These are phyloP conservation scores for Alentia gelatinosa DNA, from an alignment of 2,888 invertebrate genomes.

Conservation along the genomic window DNA sequence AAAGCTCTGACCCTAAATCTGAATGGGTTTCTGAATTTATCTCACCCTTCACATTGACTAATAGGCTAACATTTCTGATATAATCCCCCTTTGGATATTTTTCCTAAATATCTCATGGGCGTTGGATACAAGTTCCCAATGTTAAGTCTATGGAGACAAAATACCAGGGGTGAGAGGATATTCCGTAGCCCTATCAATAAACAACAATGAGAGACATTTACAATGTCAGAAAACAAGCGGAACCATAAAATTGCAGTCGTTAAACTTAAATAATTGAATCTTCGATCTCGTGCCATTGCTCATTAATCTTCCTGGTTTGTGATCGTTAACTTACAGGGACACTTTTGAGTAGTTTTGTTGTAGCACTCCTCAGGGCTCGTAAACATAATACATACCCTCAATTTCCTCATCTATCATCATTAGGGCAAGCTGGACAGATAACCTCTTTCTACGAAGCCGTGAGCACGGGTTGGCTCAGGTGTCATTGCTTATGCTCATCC, in stretches of 20 bases:
- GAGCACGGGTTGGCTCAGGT: conserved; percentile 30
- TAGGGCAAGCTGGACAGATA: neutral
- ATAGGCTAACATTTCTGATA: too few relatives aligned
- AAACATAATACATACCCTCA: neutral
- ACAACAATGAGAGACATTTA: too few relatives aligned
- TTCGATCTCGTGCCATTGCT: neutral
- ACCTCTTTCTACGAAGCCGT: neutral
- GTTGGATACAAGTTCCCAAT: too few relatives aligned
- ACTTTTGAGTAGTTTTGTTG: neutral
- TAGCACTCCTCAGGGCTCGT: neutral
- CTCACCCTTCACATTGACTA: too few relatives aligned
- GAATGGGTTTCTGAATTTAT: too few relatives aligned
- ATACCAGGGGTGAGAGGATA: too few relatives aligned
- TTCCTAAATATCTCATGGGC: too few relatives aligned
- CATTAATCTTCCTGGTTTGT: neutral
- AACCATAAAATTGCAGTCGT: neutral
- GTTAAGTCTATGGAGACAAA: too few relatives aligned
- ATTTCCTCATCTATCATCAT: neutral
- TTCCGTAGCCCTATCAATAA: too few relatives aligned
- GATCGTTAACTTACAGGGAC: neutral
- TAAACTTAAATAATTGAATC: neutral
- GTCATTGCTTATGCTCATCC: conserved; percentile 39
- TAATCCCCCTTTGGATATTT: too few relatives aligned
- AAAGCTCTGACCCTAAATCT: too few relatives aligned
- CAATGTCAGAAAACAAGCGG: too few relatives aligned